Evolutionary conservation across 2,113 vertebrate genomes (phyloP).

Genomic region (Oreotrochilus melanogaster): DNA sequence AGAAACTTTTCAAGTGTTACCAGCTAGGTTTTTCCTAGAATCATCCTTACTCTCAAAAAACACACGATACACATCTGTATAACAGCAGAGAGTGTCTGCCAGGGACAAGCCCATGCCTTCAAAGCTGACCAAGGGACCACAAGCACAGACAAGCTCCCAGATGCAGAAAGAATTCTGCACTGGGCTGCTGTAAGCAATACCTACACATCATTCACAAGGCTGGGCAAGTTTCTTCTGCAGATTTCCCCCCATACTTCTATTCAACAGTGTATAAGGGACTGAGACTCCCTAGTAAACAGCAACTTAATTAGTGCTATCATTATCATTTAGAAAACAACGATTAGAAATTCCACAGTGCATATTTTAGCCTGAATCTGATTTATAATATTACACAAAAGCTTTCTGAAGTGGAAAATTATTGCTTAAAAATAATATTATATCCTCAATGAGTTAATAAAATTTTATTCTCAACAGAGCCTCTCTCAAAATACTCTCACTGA

Average conservation of each 20-base stretch:
- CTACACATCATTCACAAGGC: neutral
- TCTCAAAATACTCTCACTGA: neutral
- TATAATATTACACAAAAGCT: constrained; percentile 4
- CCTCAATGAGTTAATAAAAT: constrained; percentile 36
- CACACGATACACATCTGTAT: neutral
- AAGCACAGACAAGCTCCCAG: neutral
- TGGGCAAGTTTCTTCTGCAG: neutral
- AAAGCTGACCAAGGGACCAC: neutral
- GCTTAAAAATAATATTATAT: constrained; percentile 8
- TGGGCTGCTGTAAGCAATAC: neutral
- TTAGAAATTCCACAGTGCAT: neutral
- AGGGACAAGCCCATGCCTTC: neutral
- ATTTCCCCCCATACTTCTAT: neutral
- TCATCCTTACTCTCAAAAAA: neutral
- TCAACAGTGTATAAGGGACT: neutral
- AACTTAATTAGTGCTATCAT: neutral
- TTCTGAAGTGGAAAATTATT: constrained; percentile 28
- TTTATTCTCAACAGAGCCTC: neutral
- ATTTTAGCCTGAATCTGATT: constrained; percentile 3
- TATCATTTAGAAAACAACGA: constrained; percentile 4
- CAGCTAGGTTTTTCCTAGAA: neutral
- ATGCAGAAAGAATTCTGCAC: neutral
- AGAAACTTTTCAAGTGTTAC: neutral
- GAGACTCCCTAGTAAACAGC: neutral
- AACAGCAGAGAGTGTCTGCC: neutral